Conservation (phyloP, 2,888 invertebrate species). For the Hirtodrosophila trivittata region DNA sequence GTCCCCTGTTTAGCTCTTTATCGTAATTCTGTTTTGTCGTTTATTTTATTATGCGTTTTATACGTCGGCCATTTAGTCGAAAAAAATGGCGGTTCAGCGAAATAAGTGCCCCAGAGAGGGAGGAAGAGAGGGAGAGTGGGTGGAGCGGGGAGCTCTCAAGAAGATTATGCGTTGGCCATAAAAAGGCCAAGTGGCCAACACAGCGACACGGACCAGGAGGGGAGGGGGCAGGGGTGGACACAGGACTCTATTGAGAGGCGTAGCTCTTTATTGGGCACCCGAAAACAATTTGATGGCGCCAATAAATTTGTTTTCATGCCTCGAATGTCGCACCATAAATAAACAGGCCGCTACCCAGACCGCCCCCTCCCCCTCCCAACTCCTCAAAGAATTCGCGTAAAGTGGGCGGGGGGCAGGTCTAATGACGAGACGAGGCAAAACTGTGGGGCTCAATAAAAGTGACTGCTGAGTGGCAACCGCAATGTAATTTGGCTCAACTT, state of each 20-base stretch:
- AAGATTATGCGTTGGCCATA: slow-evolving; percentile 75
- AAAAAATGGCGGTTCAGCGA: slow-evolving; percentile 39
- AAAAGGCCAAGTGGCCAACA: slow-evolving; percentile 60
- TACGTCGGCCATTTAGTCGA: slow-evolving; percentile 39
- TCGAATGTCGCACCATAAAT: slow-evolving; percentile 75
- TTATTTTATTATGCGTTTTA: slow-evolving; percentile 78
- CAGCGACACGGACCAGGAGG: slow-evolving; percentile 32
- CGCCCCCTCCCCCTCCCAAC: neutral
- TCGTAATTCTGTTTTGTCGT: slow-evolving; percentile 75
- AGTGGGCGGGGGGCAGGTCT: slow-evolving; percentile 34
- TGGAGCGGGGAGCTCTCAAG: slow-evolving; percentile 51
- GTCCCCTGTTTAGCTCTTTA: slow-evolving; percentile 45
- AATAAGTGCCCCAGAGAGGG: slow-evolving; percentile 10
- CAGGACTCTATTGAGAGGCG: slow-evolving; percentile 40
- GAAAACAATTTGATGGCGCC: slow-evolving; percentile 70
- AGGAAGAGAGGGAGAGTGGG: neutral
- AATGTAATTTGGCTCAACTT: slow-evolving; percentile 78
- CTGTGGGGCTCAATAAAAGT: slow-evolving; percentile 60
- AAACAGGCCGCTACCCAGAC: slow-evolving; percentile 33
- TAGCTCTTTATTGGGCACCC: slow-evolving; percentile 31
- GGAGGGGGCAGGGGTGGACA: neutral
- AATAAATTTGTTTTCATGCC: slow-evolving; percentile 73
- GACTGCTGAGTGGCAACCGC: slow-evolving; percentile 72
- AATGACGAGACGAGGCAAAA: slow-evolving; percentile 28
- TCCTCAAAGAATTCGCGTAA: neutral